These are phyloP conservation scores for Nyctereutes procyonoides DNA, from an alignment of 2,113 vertebrate species.

Conservation along the genomic window DNA sequence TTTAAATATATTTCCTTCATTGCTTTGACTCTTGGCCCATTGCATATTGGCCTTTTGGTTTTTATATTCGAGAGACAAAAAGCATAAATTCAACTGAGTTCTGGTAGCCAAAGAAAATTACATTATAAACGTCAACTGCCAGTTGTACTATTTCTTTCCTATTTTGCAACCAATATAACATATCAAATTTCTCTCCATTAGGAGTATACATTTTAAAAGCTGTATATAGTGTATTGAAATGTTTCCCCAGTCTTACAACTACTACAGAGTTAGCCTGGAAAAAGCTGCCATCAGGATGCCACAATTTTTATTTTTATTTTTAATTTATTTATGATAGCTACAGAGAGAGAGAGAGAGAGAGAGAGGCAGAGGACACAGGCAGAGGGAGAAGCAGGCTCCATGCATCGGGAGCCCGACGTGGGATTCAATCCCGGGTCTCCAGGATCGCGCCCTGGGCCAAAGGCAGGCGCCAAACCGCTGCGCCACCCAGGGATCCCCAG, in stretches of 20 bases:
- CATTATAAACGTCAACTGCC: not conserved
- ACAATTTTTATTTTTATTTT: slow-evolving; percentile 62
- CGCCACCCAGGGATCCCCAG: not conserved
- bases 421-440: too few species aligned
- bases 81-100: not conserved
- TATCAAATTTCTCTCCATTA: not conserved
- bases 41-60: not conserved
- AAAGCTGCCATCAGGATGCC: not conserved
- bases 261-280: slow-evolving; percentile 1
- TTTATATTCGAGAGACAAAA: not conserved
- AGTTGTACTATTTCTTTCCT: not conserved
- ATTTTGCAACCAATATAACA: not conserved
- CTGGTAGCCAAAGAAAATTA: not conserved
- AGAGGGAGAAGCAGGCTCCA: too few species aligned
- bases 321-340: too few species aligned
- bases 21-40: not conserved
- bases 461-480: too few species aligned
- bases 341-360: too few species aligned
- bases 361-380: too few species aligned
- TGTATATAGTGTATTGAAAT: not conserved
- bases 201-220: not conserved
- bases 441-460: too few species aligned
- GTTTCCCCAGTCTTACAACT: slow-evolving; percentile 36
- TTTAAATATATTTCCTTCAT: slow-evolving; percentile 10
- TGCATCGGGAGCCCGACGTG: too few species aligned